These are phyloP conservation scores for Hoplodrina blanda DNA, from an alignment of 2,888 invertebrate species.

Conservation along the genomic window DNA sequence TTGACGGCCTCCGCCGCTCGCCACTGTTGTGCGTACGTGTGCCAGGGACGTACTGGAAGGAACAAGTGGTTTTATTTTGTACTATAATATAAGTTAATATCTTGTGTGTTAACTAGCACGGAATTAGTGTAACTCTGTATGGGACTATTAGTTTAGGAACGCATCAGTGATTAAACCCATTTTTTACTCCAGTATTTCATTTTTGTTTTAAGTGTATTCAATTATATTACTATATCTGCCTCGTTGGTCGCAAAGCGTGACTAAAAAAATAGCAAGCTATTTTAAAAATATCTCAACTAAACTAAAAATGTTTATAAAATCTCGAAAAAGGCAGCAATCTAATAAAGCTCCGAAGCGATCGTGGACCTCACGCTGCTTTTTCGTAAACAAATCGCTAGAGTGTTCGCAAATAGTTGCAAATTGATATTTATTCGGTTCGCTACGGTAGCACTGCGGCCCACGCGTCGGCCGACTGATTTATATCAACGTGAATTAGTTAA, in stretches of 20 bases:
- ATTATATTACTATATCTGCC: too few relatives aligned
- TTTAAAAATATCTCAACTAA: neutral
- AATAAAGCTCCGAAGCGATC: slow-evolving; percentile 26
- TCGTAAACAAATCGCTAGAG: slow-evolving; percentile 73
- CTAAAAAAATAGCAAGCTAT: neutral
- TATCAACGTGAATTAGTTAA: slow-evolving; percentile 50
- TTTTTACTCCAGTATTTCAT: too few relatives aligned
- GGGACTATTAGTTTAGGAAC: too few relatives aligned
- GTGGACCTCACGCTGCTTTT: slow-evolving; percentile 48
- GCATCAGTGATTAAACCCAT: too few relatives aligned
- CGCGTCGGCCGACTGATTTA: slow-evolving; percentile 49
- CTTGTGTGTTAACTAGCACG: too few relatives aligned
- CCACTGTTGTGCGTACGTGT: slow-evolving; percentile 60
- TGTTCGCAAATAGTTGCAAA: slow-evolving; percentile 71
- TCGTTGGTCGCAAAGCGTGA: too few relatives aligned
- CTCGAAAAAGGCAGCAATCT: slow-evolving; percentile 16
- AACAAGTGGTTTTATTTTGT: slow-evolving; percentile 7
- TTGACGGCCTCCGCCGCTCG: slow-evolving; percentile 38
- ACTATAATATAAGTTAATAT: neutral
- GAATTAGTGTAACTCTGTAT: too few relatives aligned
- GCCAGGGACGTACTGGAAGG: slow-evolving; percentile 1
- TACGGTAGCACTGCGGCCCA: slow-evolving; percentile 53
- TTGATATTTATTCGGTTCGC: slow-evolving; percentile 79
- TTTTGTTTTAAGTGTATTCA: too few relatives aligned
- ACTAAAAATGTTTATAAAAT: neutral